These are phyloP conservation scores for Aethes cnicana DNA, from an alignment of 2,888 invertebrate genomes.

Conservation along the genomic window DNA sequence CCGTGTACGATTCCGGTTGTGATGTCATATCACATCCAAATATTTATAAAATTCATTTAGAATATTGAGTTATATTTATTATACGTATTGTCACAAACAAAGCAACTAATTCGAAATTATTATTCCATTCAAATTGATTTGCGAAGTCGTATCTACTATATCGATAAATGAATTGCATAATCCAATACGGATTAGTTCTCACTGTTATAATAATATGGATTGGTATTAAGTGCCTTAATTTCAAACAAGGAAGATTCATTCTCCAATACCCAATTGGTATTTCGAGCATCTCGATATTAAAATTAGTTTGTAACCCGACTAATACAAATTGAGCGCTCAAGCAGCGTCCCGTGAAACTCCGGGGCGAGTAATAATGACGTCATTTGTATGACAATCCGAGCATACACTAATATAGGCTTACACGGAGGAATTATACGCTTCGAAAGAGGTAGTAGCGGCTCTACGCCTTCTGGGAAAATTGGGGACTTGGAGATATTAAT, in stretches of 20 bases:
- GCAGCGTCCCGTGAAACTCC: conserved; percentile 1
- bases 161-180: too few species aligned
- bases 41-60: too few species aligned
- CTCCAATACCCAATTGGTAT: not conserved
- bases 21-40: too few species aligned
- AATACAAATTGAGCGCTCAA: conserved; percentile 19
- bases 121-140: too few species aligned
- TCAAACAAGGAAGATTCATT: not conserved
- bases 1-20: too few species aligned
- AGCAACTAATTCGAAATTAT: too few species aligned
- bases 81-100: too few species aligned
- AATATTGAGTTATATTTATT: too few species aligned
- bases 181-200: too few species aligned
- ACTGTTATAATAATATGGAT: too few species aligned
- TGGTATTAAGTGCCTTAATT: too few species aligned
- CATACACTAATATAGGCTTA: conserved; percentile 29
- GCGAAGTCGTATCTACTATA: too few species aligned
- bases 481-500: conserved; percentile 1
- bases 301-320: conserved; percentile 12
- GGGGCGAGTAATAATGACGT: conserved; percentile 12
- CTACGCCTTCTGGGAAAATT: not conserved
- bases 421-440: conserved; percentile 27
- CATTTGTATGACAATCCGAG: conserved; percentile 31
- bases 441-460: not conserved
- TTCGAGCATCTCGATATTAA: conserved; percentile 17